Evolutionary conservation across 2,888 invertebrate genomes (phyloP).

Genomic region (Habroteleia sp.): DNA sequence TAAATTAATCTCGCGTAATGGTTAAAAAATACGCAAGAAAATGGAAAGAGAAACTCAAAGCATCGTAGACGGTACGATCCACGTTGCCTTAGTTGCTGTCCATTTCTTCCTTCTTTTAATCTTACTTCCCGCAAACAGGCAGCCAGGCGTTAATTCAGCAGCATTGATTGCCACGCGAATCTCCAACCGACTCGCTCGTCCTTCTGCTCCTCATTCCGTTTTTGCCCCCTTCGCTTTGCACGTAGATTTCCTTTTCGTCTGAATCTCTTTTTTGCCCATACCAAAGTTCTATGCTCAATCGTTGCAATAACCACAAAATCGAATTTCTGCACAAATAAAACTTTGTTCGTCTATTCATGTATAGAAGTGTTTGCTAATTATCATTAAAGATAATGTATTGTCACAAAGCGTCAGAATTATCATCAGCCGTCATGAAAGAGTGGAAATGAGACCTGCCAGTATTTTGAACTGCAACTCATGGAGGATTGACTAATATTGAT

Average conservation of each 20-base stretch:
- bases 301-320: slow-evolving; percentile 54
- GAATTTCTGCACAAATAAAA: slow-evolving; percentile 31
- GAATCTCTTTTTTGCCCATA: slow-evolving; percentile 36
- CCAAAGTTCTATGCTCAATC: slow-evolving; percentile 42
- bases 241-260: slow-evolving; percentile 54
- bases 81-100: slow-evolving; percentile 73
- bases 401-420: no score
- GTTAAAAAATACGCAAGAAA: slow-evolving; percentile 64
- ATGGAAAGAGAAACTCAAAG: slow-evolving; percentile 61
- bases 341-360: no score
- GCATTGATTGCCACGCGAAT: slow-evolving; percentile 80
- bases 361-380: no score
- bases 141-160: slow-evolving; percentile 81
- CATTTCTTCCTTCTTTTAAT: slow-evolving; percentile 80
- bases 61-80: slow-evolving; percentile 66
- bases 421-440: no score
- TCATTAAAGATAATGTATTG: no score
- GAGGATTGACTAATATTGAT: no score
- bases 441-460: no score
- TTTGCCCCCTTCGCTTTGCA: slow-evolving; percentile 37
- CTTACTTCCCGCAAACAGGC: slow-evolving; percentile 80
- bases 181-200: slow-evolving; percentile 67
- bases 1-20: slow-evolving; percentile 57
- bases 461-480: no score
- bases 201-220: slow-evolving; percentile 56